Conservation (phyloP, 2,888 invertebrate species). For the Chorisops tibialis region DNA sequence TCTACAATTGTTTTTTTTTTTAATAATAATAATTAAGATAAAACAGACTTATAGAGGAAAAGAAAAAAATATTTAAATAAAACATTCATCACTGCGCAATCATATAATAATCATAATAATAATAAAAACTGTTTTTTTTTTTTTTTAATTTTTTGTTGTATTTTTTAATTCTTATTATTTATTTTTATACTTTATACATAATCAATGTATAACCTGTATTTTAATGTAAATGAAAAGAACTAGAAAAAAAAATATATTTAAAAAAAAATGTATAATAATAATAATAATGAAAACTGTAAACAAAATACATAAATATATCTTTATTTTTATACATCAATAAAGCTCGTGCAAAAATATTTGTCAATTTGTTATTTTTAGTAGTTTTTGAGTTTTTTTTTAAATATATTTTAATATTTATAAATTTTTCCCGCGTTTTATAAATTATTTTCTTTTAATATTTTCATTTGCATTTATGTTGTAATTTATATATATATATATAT, state of each 20-base stretch:
- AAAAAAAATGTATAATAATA: neutral
- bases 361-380: constrained; percentile 1
- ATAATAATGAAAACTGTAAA: neutral
- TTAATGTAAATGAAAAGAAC: constrained; percentile 8
- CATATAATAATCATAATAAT: neutral
- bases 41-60: neutral
- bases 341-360: constrained; percentile 20
- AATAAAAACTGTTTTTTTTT: constrained; percentile 6
- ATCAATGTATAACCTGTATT: constrained; percentile 5
- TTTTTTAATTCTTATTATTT: constrained; percentile 13
- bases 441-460: constrained; percentile 5
- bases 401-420: constrained; percentile 8
- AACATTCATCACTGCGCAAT: constrained; percentile 4
- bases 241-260: neutral
- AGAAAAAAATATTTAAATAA: neutral
- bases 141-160: constrained; percentile 1
- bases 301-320: constrained; percentile 14
- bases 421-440: neutral
- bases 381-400: neutral
- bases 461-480: neutral
- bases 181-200: constrained; percentile 16
- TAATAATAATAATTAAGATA: constrained; percentile 3
- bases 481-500: neutral
- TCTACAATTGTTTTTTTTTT: constrained; percentile 16
- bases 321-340: constrained; percentile 8